phyloP scores from a whole-genome alignment of 2,113 vertebrate genomes.

The Grantiella picta region DNA sequence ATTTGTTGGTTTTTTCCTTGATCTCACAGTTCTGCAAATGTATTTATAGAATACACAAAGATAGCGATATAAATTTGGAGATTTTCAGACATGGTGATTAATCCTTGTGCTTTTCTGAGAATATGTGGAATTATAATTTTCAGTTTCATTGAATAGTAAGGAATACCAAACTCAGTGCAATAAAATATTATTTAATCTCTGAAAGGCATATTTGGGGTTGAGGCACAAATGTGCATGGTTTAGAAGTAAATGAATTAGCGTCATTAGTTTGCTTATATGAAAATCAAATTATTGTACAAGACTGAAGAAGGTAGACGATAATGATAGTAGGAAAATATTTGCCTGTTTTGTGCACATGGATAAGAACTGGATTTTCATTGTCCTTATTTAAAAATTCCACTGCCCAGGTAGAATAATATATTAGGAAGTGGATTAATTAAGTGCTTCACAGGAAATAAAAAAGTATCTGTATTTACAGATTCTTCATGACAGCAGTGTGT shows the following conservation, averaged over 20 bases:
- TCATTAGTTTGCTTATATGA: neutral
- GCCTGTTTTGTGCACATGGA: neutral
- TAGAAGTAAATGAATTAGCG: neutral
- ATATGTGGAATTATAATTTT: neutral
- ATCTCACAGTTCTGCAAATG: neutral
- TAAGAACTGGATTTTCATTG: neutral
- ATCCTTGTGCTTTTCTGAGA: neutral
- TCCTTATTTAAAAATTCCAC: neutral
- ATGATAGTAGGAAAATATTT: neutral
- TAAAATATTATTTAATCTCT: neutral
- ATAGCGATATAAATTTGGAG: neutral
- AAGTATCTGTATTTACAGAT: neutral
- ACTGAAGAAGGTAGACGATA: neutral
- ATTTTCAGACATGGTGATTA: neutral
- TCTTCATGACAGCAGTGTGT: neutral
- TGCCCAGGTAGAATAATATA: neutral
- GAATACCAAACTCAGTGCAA: neutral
- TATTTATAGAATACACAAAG: neutral
- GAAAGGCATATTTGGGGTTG: neutral
- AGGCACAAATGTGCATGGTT: neutral
- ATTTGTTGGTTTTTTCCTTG: neutral
- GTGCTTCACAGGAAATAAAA: neutral
- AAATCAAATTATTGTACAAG: neutral
- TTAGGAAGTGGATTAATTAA: neutral
- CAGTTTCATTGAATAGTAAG: neutral